Conservation (phyloP, 2,888 invertebrate genomes). For the Diarsia rubi region DNA sequence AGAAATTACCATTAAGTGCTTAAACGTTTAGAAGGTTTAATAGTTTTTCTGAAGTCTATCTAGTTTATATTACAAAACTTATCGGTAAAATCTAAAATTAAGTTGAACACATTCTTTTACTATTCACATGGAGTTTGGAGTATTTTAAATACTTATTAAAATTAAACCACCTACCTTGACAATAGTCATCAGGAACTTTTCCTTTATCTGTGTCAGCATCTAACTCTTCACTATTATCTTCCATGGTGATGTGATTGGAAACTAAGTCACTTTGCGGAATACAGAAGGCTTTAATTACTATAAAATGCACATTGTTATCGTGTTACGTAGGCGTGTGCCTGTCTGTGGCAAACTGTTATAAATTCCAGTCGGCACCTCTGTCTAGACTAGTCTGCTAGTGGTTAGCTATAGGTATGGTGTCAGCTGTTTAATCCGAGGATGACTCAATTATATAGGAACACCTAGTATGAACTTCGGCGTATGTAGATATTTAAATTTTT, state of each 20-base stretch:
- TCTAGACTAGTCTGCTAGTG: slow-evolving; percentile 62
- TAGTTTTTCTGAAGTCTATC: slow-evolving; percentile 28
- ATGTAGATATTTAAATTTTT: slow-evolving; percentile 19
- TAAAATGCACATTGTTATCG: slow-evolving; percentile 50
- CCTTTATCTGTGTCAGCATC: slow-evolving; percentile 37
- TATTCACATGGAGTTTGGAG: neutral
- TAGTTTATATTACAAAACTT: neutral
- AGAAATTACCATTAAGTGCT: slow-evolving; percentile 22
- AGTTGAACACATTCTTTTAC: neutral
- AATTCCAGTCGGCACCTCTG: slow-evolving; percentile 60
- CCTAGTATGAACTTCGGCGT: slow-evolving; percentile 16
- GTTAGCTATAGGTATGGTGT: slow-evolving; percentile 38
- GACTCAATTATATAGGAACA: slow-evolving; percentile 18
- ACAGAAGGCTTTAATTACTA: slow-evolving; percentile 25
- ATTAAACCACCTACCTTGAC: slow-evolving; percentile 61
- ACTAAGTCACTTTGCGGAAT: slow-evolving; percentile 25
- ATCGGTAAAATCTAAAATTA: neutral
- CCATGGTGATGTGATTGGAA: slow-evolving; percentile 34
- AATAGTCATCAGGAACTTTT: slow-evolving; percentile 50
- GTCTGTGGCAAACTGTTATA: slow-evolving; percentile 54
- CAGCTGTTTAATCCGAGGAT: slow-evolving; percentile 34
- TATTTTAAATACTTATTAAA: neutral
- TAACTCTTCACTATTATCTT: slow-evolving; percentile 28
- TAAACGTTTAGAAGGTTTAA: slow-evolving; percentile 20
- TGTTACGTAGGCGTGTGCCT: slow-evolving; percentile 54